phyloP scores from a whole-genome alignment of 1,140 invertebrate genomes.

The Diorhabda carinulata region DNA sequence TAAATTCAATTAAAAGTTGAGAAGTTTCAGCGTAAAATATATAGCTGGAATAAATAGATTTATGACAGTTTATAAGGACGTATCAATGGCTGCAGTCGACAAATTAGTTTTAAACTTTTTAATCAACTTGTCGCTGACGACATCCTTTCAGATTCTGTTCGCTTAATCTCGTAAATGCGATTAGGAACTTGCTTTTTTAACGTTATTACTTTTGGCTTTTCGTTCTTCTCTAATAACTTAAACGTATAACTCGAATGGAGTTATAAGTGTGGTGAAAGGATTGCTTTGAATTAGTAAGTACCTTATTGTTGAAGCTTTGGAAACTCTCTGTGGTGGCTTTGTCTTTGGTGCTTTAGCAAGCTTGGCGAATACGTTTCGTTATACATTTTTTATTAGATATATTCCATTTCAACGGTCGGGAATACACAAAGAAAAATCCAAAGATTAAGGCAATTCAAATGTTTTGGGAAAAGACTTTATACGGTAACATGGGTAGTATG shows the following conservation, averaged over 20 bases:
- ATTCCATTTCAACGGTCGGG: too few species aligned
- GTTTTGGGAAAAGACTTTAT: too few species aligned
- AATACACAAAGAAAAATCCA: too few species aligned
- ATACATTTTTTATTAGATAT: neutral
- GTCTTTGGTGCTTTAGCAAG: neutral
- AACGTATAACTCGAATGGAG: neutral
- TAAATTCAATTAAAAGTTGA: slow-evolving; percentile 37
- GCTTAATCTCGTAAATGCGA: slow-evolving; percentile 31
- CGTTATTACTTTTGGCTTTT: slow-evolving; percentile 19
- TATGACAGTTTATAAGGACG: slow-evolving; percentile 38
- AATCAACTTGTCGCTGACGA: slow-evolving; percentile 33
- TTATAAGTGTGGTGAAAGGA: neutral
- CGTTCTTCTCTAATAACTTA: slow-evolving; percentile 2
- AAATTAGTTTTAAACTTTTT: slow-evolving; percentile 39
- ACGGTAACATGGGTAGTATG: too few species aligned
- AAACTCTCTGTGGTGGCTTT: neutral
- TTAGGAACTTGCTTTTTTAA: slow-evolving; percentile 28
- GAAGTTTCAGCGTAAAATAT: slow-evolving; percentile 23
- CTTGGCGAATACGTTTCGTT: neutral
- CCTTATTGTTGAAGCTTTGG: neutral
- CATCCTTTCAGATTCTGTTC: slow-evolving; percentile 27
- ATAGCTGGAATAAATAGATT: slow-evolving; percentile 33
- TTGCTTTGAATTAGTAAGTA: slow-evolving; percentile 3
- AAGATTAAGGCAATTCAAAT: too few species aligned
- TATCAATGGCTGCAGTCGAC: slow-evolving; percentile 33